Evolutionary conservation across 2,797 vertebrate species (phyloP), one percentile per base, ranked within the genome.

Genomic region (Pantherophis vulpinus): DNA sequence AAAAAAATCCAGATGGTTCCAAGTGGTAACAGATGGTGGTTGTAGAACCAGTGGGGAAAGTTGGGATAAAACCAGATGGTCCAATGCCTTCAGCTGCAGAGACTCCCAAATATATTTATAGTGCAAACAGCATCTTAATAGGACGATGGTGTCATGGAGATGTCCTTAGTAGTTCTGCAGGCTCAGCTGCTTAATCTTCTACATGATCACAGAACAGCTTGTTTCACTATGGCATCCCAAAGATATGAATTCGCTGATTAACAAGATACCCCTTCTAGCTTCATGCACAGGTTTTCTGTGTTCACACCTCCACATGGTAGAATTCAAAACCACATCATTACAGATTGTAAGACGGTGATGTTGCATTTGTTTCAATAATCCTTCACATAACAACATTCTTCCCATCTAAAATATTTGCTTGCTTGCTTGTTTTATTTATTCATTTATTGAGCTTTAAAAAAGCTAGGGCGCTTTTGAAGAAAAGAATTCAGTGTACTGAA

Each of bases 231-330:
- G 60, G 61, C 89, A 63, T 70, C 92, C 74, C 83, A 91, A 91
- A 70, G 89, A 70, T 37, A 74, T n/a, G 83, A 90, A 70, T 63
- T 63, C 32, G 14, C 92, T 86, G 59, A 87, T 86, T 87, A 91
- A 88, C 92, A 93, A 87, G 92, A 87, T 91, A 63, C 59, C 88
- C 88, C n/a, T 90, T 59, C 90, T 63, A 93, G 89, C 83, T 55
- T 55, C 61, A 87, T 13, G 66, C 92, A 86, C 89, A 87, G 37
- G 27, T 93, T 93, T 93, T 90, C 59, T 51, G 79, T 51, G 90
- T 54, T 87, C 89, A 93, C 23, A 87, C 66, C 54, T 66, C 90
- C 89, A 90, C 60, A 87, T 87, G 83, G 83, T 56, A 87, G 32
- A 87, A 66, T 90, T 87, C 51, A 56, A 32, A 90, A 47, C 18